Evolutionary conservation across 2,797 vertebrate genomes (phyloP), one percentile per base, ranked within the genome.

Genomic region (Crypturellus tataupa): DNA sequence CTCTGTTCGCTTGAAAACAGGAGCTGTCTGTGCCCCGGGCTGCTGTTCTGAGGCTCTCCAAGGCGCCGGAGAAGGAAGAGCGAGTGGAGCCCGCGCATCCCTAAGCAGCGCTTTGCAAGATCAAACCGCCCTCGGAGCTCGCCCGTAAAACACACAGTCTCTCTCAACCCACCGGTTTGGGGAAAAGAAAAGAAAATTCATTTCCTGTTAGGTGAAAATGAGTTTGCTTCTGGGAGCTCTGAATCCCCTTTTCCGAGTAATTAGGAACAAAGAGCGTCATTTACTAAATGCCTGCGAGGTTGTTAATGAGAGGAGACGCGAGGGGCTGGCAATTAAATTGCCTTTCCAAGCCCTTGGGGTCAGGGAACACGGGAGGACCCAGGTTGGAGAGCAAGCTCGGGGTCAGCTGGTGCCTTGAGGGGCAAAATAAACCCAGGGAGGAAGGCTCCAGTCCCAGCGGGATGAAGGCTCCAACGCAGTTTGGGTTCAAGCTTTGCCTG

Each of bases 291-390:
- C 89, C 95, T 81, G 95, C 9, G 31, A 95, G 89, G 80, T 86
- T 96, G 89, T 95, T 97, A 97, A 97, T 97, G 96, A 97, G 91
- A 51, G 87, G 87, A 83, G 87, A 94, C 97, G 62, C n/a, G 53
- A 93, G 70, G 33, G 12, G 31, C 85, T 91, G 83, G 69, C 94
- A 90, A 94, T 91, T 92, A 95, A 76, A 73, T 69, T 9, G 1
- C 73, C 92, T 86, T 93, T 56, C 63, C 72, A 47, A 35, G 6
- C 12, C 47, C 53, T 70, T 24, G 5, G 63, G 63, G 51, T 79
- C 47, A 71, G 72, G 81, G 82, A 89, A 82, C 4, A 14, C 18
- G 49, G 44, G 55, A 31, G 69, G 51, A 1, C 0, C 23, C 29
- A 12, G 39, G 63, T 44, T 8, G 29, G 35, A 42, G 18, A 10